phyloP scores from a whole-genome alignment of 2,888 invertebrate species.

The Cheilosia scutellata region DNA sequence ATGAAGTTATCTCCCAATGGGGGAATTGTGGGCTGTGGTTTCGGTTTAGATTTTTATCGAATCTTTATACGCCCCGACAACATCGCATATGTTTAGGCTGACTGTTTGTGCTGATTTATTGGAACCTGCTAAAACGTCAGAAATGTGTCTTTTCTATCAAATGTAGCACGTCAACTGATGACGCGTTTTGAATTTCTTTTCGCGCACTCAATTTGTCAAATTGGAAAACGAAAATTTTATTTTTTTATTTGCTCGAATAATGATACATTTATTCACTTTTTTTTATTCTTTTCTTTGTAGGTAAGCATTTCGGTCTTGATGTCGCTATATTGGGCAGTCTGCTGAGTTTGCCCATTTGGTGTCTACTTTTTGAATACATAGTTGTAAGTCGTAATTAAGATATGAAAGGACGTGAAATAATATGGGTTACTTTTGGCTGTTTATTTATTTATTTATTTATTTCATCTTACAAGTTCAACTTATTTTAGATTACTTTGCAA shows the following conservation, averaged over 20 bases:
- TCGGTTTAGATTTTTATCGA: constrained; percentile 4
- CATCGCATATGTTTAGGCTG: background rate
- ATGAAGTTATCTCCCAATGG: constrained; percentile 31
- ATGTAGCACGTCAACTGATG: constrained; percentile 1
- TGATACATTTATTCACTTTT: constrained; percentile 25
- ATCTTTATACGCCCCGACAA: background rate
- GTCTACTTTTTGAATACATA: background rate
- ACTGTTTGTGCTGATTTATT: constrained; percentile 39
- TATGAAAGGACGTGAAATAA: too few species aligned
- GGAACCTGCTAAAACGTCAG: constrained; percentile 5
- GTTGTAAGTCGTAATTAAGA: constrained; percentile 15
- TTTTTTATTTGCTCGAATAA: constrained; percentile 1
- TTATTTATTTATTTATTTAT: too few species aligned
- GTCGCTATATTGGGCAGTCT: background rate
- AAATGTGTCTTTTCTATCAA: constrained; percentile 1
- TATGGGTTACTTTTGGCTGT: too few species aligned
- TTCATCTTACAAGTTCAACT: too few species aligned
- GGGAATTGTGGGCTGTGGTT: constrained; percentile 15
- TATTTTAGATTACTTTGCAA: too few species aligned
- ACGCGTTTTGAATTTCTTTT: background rate
- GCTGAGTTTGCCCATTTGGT: background rate
- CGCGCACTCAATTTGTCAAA: constrained; percentile 21
- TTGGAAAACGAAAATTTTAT: background rate
- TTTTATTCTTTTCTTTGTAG: constrained; percentile 57
- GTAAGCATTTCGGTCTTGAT: constrained; percentile 49